Evolutionary conservation across 2,797 vertebrate species (phyloP).

Genomic region (Iguana delicatissima): DNA sequence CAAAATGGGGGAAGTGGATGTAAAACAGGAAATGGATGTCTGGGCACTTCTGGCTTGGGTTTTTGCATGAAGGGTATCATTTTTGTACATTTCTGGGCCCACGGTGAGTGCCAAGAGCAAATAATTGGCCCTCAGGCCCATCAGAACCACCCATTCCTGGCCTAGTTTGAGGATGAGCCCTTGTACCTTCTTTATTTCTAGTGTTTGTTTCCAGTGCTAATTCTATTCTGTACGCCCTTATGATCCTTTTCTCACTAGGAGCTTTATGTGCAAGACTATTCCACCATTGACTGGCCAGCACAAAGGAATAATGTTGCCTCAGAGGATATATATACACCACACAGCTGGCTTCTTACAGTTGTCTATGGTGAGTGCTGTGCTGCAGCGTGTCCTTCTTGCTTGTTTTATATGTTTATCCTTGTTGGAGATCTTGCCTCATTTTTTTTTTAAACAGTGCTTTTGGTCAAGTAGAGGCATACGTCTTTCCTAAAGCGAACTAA

Average conservation of each 20-base stretch:
- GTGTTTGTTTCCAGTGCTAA: not conserved
- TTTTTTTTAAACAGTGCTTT: not conserved
- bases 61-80: no score
- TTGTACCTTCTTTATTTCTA: not conserved
- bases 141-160: not conserved
- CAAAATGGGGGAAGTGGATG: no score
- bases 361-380: slow-evolving; percentile 77
- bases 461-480: not conserved
- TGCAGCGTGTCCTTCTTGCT: not conserved
- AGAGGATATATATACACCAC: slow-evolving; percentile 91
- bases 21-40: no score
- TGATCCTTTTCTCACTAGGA: slow-evolving; percentile 81
- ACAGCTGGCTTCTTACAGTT: slow-evolving; percentile 86
- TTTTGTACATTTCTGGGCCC: no score
- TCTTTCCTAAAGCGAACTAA: not conserved
- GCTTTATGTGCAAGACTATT: slow-evolving; percentile 92
- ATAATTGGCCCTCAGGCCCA: no score
- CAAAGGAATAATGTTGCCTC: slow-evolving; percentile 91
- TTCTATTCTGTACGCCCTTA: not conserved
- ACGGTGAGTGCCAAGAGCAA: no score
- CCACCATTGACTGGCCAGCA: slow-evolving; percentile 89
- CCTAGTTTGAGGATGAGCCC: no score
- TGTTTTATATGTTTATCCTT: not conserved
- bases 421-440: not conserved
- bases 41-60: no score